phyloP scores from a whole-genome alignment of 1,140 invertebrate genomes.

The Trachymyrmex cornetzi region DNA sequence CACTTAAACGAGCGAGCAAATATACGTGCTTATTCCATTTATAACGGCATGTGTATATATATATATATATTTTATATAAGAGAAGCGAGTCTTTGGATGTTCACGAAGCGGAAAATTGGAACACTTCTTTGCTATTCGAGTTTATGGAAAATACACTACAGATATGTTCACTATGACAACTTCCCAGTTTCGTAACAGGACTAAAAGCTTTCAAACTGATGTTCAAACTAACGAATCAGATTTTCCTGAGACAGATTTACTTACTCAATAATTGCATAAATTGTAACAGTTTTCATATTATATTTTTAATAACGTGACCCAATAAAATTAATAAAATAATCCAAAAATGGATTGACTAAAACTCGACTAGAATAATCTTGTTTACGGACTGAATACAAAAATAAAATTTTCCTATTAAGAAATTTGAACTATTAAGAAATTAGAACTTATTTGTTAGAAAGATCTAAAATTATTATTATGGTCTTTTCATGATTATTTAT shows the following conservation, averaged over 20 bases:
- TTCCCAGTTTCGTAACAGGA: constrained; percentile 13
- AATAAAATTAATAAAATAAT: neutral
- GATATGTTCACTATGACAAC: constrained; percentile 50
- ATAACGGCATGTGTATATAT: constrained; percentile 29
- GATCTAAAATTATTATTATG: neutral
- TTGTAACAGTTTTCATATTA: neutral
- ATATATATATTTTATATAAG: neutral
- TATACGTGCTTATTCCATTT: constrained; percentile 60
- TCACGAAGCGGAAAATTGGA: constrained; percentile 64
- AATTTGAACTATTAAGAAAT: neutral
- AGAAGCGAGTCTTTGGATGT: constrained; percentile 47
- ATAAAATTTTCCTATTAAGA: neutral
- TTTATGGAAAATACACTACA: constrained; percentile 51
- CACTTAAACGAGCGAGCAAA: constrained; percentile 57
- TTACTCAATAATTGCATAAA: neutral
- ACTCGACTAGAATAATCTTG: neutral
- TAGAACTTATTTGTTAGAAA: neutral
- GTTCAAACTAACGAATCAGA: neutral
- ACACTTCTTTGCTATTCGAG: constrained; percentile 56
- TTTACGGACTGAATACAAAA: neutral
- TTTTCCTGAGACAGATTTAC: neutral
- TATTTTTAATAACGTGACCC: neutral
- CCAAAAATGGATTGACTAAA: neutral
- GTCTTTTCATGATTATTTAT: neutral
- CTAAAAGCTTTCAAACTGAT: constrained; percentile 1